Conservation (phyloP, 1,140 invertebrate species). For the Reticulitermes speratus region DNA sequence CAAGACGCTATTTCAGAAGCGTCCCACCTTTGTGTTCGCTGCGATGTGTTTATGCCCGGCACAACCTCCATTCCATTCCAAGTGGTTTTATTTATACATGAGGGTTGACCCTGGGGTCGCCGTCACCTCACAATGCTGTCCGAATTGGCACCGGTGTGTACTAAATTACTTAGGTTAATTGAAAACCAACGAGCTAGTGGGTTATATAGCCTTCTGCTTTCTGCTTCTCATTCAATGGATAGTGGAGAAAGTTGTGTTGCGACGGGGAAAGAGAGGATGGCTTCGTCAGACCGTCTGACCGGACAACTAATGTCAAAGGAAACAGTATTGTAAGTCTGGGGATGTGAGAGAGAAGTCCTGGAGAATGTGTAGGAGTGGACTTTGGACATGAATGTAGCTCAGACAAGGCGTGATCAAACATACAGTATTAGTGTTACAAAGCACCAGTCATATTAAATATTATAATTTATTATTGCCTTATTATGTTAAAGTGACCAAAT, state of each 20-base stretch:
- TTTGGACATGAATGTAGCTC: neutral
- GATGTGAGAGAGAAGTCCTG: neutral
- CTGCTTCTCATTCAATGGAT: slow-evolving; percentile 5
- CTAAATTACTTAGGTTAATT: slow-evolving; percentile 19
- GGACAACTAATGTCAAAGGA: slow-evolving; percentile 4
- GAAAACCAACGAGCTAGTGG: neutral
- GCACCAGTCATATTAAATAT: no score
- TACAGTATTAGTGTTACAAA: no score
- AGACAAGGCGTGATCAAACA: no score
- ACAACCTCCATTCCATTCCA: neutral
- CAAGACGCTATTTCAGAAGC: neutral
- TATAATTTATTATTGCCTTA: no score
- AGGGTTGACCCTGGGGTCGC: neutral
- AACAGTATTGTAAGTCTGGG: neutral
- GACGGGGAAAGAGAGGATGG: neutral
- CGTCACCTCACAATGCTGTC: slow-evolving; percentile 13
- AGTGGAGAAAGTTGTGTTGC: neutral
- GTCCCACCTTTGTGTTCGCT: slow-evolving; percentile 2
- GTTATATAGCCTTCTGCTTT: neutral
- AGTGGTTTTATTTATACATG: neutral
- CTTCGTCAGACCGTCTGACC: neutral
- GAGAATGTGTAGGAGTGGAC: neutral
- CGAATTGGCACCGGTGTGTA: slow-evolving; percentile 8
- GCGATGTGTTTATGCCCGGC: slow-evolving; percentile 2
- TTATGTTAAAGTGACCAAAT: no score